Evolutionary conservation across 2,888 invertebrate genomes (phyloP).

Genomic region (Lasioglossum oenotherae): DNA sequence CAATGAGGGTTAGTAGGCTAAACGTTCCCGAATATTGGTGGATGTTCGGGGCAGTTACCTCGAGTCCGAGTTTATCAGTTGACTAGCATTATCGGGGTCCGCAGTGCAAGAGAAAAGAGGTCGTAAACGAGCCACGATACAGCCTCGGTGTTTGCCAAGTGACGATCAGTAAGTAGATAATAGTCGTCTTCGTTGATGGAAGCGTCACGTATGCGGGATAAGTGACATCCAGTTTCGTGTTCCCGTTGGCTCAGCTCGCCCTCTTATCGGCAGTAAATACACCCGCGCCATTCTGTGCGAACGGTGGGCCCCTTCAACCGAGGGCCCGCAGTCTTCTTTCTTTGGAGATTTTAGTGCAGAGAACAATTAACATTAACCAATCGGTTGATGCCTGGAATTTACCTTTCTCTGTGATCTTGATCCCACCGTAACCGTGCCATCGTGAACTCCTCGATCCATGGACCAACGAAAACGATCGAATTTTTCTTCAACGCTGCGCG

Average conservation of each 20-base stretch:
- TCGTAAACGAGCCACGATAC: constrained; percentile 32
- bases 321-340: background rate
- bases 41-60: background rate
- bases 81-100: constrained; percentile 27
- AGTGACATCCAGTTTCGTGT: constrained; percentile 52
- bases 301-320: constrained; percentile 1
- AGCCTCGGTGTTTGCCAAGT: constrained; percentile 50
- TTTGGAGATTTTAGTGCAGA: background rate
- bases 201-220: constrained; percentile 54
- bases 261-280: constrained; percentile 34
- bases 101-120: constrained; percentile 28
- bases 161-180: constrained; percentile 71
- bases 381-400: background rate
- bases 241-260: constrained; percentile 14
- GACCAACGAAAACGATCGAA: background rate
- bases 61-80: constrained; percentile 29
- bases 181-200: constrained; percentile 58
- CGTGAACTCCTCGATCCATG: background rate
- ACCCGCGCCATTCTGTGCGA: constrained; percentile 15
- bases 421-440: background rate
- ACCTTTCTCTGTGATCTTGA: background rate
- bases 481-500: background rate
- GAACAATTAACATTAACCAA: background rate
- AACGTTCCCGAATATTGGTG: background rate
- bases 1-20: background rate